These are phyloP conservation scores for Campoletis raptor DNA, from an alignment of 2,888 invertebrate genomes.

Conservation along the genomic window DNA sequence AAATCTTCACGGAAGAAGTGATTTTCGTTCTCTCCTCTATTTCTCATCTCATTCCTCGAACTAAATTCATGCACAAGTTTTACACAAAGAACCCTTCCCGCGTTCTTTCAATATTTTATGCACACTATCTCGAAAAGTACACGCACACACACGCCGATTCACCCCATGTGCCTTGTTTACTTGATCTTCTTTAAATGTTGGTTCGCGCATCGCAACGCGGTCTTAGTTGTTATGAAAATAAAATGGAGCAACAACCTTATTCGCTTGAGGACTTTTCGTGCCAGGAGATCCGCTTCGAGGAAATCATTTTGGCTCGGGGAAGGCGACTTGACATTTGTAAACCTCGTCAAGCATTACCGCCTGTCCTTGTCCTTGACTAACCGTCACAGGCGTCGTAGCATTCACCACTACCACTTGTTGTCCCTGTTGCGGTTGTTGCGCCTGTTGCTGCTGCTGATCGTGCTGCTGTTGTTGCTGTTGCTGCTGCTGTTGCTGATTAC, in stretches of 20 bases:
- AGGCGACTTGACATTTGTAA: constrained; percentile 84
- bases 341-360: constrained; percentile 84
- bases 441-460: constrained; percentile 77
- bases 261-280: constrained; percentile 66
- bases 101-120: background rate
- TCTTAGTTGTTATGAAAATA: constrained; percentile 68
- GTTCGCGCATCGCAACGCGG: constrained; percentile 40
- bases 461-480: constrained; percentile 78
- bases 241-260: constrained; percentile 70
- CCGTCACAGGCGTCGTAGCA: constrained; percentile 82
- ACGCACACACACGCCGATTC: background rate
- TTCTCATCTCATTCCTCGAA: background rate
- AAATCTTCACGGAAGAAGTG: background rate
- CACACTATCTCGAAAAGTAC: background rate
- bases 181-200: background rate
- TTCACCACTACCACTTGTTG: constrained; percentile 84
- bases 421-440: constrained; percentile 78
- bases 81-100: background rate
- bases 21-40: background rate
- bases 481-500: constrained; percentile 81
- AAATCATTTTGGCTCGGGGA: constrained; percentile 84
- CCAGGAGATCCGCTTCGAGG: constrained; percentile 67
- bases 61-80: background rate
- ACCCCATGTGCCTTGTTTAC: background rate
- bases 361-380: constrained; percentile 83